These are phyloP conservation scores for Acrocephalus kingi DNA, from an alignment of 2,113 vertebrate genomes.

Conservation along the genomic window DNA sequence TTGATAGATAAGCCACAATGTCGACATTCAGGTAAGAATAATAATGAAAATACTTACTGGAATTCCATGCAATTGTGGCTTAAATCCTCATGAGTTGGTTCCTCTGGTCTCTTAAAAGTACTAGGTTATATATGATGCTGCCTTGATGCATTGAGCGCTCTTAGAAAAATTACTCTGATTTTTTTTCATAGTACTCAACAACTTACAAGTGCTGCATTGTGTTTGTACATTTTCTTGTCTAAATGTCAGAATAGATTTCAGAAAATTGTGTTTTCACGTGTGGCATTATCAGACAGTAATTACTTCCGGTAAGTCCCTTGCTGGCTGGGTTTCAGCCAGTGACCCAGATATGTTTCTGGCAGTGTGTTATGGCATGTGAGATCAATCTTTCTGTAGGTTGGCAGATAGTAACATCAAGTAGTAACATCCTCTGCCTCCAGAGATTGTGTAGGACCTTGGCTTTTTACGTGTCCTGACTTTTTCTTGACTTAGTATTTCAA, in stretches of 20 bases:
- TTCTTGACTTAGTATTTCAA: background rate
- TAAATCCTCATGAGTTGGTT: background rate
- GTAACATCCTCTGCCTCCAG: background rate
- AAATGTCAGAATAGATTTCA: background rate
- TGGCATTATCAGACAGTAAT: background rate
- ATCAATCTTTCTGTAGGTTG: background rate
- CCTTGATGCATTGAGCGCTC: background rate
- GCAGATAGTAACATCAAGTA: background rate
- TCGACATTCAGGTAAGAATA: too few relatives aligned
- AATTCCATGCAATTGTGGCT: conserved; percentile 19
- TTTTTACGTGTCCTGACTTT: background rate
- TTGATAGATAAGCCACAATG: conserved; percentile 76
- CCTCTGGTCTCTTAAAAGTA: background rate
- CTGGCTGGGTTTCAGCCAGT: background rate
- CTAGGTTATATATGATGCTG: background rate
- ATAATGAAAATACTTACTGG: too few relatives aligned
- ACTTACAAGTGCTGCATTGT: background rate
- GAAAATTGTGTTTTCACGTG: background rate
- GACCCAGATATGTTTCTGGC: background rate
- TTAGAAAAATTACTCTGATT: background rate
- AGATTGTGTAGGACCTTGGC: background rate
- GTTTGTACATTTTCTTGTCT: background rate
- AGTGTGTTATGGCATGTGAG: background rate
- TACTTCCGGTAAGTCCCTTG: background rate
- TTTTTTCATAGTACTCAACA: background rate